A percentile compares a stretch with the other conserved stretches of the same genome.
Conservation (phyloP, 2,888 invertebrate species). For the Phaedon cochleariae region DNA sequence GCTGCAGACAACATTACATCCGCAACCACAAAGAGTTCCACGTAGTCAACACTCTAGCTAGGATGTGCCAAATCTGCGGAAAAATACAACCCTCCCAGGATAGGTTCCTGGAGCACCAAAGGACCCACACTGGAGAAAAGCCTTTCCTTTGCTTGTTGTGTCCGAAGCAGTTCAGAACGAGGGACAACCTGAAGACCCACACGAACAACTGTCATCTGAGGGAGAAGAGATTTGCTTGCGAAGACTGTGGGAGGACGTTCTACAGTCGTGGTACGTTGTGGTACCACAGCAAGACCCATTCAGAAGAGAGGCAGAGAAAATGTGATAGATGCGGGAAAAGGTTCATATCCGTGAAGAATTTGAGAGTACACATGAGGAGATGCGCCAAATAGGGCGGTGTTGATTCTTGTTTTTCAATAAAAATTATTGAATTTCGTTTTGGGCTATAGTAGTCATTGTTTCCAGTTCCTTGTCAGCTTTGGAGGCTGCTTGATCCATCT, state of each 20-base stretch:
- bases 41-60: constrained; percentile 32
- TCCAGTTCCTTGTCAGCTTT: too few relatives aligned
- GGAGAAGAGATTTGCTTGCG: constrained; percentile 46
- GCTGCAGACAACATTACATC: too few relatives aligned
- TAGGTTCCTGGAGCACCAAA: constrained; percentile 48
- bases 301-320: constrained; percentile 56
- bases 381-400: too few relatives aligned
- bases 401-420: too few relatives aligned
- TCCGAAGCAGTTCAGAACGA: constrained; percentile 62
- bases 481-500: too few relatives aligned
- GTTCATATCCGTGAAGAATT: constrained; percentile 54
- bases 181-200: constrained; percentile 64
- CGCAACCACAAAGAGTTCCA: too few relatives aligned
- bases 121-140: constrained; percentile 52
- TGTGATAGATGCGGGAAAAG: constrained; percentile 54
- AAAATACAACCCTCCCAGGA: constrained; percentile 29
- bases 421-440: too few relatives aligned
- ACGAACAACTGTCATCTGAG: constrained; percentile 47
- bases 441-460: too few relatives aligned
- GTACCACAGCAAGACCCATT: constrained; percentile 66
- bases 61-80: constrained; percentile 51
- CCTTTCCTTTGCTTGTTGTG: constrained; percentile 44
- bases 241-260: constrained; percentile 50
- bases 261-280: constrained; percentile 67
- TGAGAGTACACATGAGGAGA: constrained; percentile 54